Conservation (phyloP, 2,797 vertebrate genomes). For the Enteromius viviparus region DNA sequence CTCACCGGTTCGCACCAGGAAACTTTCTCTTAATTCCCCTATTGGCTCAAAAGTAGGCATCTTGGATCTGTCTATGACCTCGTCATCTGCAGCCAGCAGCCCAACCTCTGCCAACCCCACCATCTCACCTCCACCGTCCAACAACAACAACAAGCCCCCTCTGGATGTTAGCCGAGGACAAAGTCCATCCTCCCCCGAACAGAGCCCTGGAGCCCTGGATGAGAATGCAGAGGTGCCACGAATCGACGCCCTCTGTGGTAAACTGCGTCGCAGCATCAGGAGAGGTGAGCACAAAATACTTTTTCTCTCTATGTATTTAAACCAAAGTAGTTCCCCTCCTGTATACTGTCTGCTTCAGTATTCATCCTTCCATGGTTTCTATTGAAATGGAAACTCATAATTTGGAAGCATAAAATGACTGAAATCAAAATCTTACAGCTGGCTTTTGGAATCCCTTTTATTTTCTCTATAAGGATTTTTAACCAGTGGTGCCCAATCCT, state of each 20-base stretch:
- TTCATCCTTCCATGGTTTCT: neutral
- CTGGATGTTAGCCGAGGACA: conserved; percentile 80
- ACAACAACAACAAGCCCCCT: conserved; percentile 72
- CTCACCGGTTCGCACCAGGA: conserved; percentile 90
- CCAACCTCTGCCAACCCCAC: conserved; percentile 83
- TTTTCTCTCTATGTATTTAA: neutral
- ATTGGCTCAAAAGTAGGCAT: conserved; percentile 84
- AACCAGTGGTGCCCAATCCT: neutral
- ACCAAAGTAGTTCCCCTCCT: too few species aligned
- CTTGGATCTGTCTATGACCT: conserved; percentile 83
- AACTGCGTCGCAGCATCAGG: conserved; percentile 88
- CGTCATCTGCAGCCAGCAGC: conserved; percentile 83
- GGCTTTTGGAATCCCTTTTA: neutral
- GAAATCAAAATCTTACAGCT: neutral
- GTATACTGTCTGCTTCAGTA: neutral
- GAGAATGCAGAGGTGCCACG: conserved; percentile 84
- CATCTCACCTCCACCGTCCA: conserved; percentile 73
- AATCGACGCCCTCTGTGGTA: conserved; percentile 86
- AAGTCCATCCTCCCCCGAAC: conserved; percentile 83
- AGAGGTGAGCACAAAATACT: conserved; percentile 77
- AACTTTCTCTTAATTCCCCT: conserved; percentile 92
- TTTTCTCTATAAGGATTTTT: neutral
- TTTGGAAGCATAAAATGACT: neutral
- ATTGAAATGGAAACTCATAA: neutral
- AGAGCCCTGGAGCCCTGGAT: conserved; percentile 78